These are phyloP conservation scores for Micoletzkya japonica DNA, from an alignment of 2,888 invertebrate species.

Conservation along the genomic window DNA sequence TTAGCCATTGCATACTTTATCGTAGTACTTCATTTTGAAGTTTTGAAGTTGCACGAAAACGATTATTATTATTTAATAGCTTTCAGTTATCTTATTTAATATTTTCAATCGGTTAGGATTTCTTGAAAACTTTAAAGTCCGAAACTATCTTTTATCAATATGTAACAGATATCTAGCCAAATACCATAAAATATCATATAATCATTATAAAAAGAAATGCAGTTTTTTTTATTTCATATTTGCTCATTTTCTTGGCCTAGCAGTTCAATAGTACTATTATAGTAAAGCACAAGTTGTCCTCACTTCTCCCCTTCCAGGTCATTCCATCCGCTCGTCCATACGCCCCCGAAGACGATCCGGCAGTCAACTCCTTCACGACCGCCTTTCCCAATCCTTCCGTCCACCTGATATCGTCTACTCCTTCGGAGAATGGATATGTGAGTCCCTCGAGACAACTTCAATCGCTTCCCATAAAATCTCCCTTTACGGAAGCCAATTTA, in stretches of 20 bases:
- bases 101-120: no score
- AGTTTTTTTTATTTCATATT: background rate
- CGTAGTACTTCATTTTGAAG: background rate
- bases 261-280: background rate
- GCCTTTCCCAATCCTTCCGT: constrained; percentile 18
- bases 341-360: constrained; percentile 27
- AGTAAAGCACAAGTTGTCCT: background rate
- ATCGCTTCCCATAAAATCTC: no score
- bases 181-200: no score
- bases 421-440: constrained; percentile 12
- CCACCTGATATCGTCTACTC: constrained; percentile 9
- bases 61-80: background rate
- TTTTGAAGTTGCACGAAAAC: background rate
- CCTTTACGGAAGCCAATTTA: no score
- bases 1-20: background rate
- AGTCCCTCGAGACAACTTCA: no score
- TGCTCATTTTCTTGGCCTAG: background rate
- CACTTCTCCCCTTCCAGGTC: constrained; percentile 11
- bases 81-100: background rate
- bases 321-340: constrained; percentile 27
- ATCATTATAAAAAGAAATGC: background rate
- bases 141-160: no score
- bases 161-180: no score
- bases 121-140: no score
- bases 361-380: constrained; percentile 10